phyloP scores from a whole-genome alignment of 2,888 invertebrate species.

The Dryobota labecula region DNA sequence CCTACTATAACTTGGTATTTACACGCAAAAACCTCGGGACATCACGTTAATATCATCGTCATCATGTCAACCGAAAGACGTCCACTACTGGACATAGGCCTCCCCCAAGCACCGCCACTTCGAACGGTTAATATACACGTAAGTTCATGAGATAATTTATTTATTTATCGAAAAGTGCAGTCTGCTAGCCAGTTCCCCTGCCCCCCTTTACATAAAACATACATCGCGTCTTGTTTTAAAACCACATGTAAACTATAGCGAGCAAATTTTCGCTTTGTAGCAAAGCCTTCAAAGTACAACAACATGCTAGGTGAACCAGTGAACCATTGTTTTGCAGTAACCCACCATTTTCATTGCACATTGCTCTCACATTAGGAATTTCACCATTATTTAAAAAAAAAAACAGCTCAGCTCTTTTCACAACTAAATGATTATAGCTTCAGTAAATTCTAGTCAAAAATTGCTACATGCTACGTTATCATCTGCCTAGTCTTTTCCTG shows the following conservation, averaged over 20 bases:
- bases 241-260: neutral
- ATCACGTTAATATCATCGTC: neutral
- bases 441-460: neutral
- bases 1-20: neutral
- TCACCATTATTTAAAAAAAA: neutral
- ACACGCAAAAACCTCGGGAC: neutral
- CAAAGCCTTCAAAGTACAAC: neutral
- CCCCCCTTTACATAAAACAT: neutral
- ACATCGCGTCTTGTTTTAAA: neutral
- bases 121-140: neutral
- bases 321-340: neutral
- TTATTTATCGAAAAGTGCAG: no score
- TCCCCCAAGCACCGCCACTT: no score
- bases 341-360: neutral
- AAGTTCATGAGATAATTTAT: neutral
- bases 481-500: no score
- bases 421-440: neutral
- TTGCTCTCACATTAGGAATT: neutral
- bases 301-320: neutral
- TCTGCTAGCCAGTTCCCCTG: neutral
- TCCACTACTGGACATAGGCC: no score
- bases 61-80: no score
- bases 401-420: neutral
- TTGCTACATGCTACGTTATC: no score
- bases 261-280: slow-evolving; percentile 1